Evolutionary conservation across 2,113 vertebrate genomes (phyloP), one percentile per base, ranked within the genome.

Genomic region (Scolopax mira): DNA sequence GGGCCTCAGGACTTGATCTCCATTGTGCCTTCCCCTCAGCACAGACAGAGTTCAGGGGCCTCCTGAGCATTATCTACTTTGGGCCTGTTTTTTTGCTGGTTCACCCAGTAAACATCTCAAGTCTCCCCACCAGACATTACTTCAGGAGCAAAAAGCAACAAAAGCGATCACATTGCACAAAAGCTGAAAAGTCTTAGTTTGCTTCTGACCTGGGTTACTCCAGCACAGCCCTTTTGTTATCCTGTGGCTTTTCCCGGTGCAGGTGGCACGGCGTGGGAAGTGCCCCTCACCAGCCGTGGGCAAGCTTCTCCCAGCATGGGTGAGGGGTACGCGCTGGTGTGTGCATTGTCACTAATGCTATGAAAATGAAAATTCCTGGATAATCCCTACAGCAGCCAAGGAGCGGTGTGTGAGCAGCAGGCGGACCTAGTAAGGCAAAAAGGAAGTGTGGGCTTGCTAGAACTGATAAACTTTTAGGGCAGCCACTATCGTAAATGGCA

Each of bases 231-330:
- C 49, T 65, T 60, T 30, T 11, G 24, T 41, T n/a, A 19, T 17
- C 23, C 27, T 28, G 7, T 8, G 10, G 19, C 18, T 35, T 33
- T 19, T 82, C 14, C 27, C 6, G 11, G 11, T 48, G 48, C 11
- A 18, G 51, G 14, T 1, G 3, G 15, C 4, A 31, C 33, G n/a
- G 78, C 37, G 7, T 2, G 1, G 10, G n/a, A 31, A 18, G 58
- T 1, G 57, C 19, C 11, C 22, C 39, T 42, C 0, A 0, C 0
- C 0, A 13, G 6, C 17, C 42, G 12, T 39, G 1, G 22, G 0
- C 42, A 18, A 4, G 37, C 37, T 22, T 25, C 31, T 17, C 19
- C 11, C 1, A 2, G 25, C 18, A 14, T 10, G 19, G 21, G 7
- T 0, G 2, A n/a, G 55, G 18, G 18, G 13, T 3, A 7, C 4